phyloP scores from a whole-genome alignment of 2,888 invertebrate genomes.

The Arrhopalites spinosus region DNA sequence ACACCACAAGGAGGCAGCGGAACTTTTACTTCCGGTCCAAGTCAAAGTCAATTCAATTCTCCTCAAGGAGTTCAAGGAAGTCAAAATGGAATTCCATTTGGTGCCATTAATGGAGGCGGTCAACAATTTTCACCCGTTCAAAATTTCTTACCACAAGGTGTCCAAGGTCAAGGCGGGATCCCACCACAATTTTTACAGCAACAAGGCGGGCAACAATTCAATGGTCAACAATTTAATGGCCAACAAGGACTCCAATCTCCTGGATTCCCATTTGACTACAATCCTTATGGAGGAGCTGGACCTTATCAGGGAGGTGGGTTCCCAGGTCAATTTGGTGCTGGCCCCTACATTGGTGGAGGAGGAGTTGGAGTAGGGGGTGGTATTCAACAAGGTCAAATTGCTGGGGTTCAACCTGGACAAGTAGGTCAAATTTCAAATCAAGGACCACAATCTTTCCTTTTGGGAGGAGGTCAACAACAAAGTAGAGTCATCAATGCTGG shows the following conservation, averaged over 20 bases:
- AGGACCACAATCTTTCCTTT: background rate
- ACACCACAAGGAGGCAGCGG: background rate
- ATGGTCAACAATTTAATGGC: background rate
- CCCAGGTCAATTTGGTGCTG: slow-evolving; percentile 12
- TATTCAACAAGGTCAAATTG: background rate
- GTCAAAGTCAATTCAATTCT: background rate
- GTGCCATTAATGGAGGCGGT: background rate
- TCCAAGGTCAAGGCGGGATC: slow-evolving; percentile 7
- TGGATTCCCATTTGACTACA: slow-evolving; percentile 27
- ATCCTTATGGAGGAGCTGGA: slow-evolving; percentile 1
- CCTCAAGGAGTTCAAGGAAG: background rate
- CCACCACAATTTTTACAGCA: slow-evolving; percentile 31
- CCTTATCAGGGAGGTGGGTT: background rate
- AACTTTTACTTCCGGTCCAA: background rate
- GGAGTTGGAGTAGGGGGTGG: background rate
- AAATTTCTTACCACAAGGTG: slow-evolving; percentile 1
- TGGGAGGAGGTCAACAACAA: background rate
- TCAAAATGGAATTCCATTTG: background rate
- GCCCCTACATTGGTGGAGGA: background rate
- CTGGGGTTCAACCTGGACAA: background rate
- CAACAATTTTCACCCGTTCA: slow-evolving; percentile 1
- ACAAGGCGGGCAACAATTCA: slow-evolving; percentile 7
- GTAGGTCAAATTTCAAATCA: background rate
- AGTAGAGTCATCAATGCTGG: background rate
- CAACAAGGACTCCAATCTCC: slow-evolving; percentile 1